Percentiles rank a stretch among this genome's conserved stretches.
phyloP scores from a whole-genome alignment of 2,888 invertebrate species.

The Scaptomyza tumidula region DNA sequence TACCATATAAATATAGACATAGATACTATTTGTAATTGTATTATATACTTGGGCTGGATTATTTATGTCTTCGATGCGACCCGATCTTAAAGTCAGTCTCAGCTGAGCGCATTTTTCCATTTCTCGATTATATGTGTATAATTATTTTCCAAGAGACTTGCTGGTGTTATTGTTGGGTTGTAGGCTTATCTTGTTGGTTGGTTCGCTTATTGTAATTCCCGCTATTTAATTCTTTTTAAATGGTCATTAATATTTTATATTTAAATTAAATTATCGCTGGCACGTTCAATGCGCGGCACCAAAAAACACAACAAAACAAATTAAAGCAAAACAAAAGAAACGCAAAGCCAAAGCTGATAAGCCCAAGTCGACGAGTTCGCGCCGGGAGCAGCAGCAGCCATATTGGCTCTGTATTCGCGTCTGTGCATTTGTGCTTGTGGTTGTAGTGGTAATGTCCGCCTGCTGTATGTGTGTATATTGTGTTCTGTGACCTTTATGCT shows the following conservation, averaged over 20 bases:
- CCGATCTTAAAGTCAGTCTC: constrained; percentile 26
- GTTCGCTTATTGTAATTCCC: constrained; percentile 41
- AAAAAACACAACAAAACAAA: constrained; percentile 39
- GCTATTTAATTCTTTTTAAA: constrained; percentile 47
- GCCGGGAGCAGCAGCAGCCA: constrained; percentile 23
- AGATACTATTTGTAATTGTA: neutral
- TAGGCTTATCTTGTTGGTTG: constrained; percentile 52
- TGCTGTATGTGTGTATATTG: neutral
- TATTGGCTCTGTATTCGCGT: constrained; percentile 16
- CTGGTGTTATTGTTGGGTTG: constrained; percentile 8
- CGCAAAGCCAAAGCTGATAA: constrained; percentile 52
- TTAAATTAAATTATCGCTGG: constrained; percentile 64
- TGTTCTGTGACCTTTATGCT: constrained; percentile 34
- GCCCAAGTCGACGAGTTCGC: constrained; percentile 10
- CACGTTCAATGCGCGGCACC: constrained; percentile 39
- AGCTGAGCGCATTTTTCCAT: constrained; percentile 38
- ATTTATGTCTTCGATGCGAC: constrained; percentile 51
- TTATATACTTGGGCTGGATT: constrained; percentile 12
- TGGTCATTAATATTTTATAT: constrained; percentile 62
- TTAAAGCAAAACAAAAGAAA: constrained; percentile 30
- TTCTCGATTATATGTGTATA: constrained; percentile 18
- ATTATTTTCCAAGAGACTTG: constrained; percentile 37
- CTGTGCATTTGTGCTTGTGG: neutral
- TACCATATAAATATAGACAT: neutral
- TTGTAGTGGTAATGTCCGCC: neutral